Conservation (phyloP, 2,888 invertebrate species). For the Dromius quadrimaculatus region DNA sequence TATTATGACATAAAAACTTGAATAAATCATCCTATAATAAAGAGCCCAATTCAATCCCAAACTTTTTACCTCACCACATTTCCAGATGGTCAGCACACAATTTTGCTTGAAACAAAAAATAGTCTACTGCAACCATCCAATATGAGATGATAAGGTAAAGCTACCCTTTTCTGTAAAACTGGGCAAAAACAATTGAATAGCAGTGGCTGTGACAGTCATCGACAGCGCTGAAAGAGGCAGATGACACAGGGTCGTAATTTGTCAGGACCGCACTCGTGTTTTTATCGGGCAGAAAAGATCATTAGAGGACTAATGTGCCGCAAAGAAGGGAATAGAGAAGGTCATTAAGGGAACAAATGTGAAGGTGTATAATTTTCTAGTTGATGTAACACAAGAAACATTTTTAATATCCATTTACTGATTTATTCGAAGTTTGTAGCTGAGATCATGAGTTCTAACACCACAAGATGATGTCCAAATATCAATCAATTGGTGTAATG, state of each 20-base stretch:
- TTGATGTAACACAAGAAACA: not conserved
- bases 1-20: constrained; percentile 8
- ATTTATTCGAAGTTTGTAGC: no score
- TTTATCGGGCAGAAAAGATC: constrained; percentile 3
- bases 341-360: not conserved
- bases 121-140: not conserved
- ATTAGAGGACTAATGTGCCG: constrained; percentile 30
- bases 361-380: not conserved
- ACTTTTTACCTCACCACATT: constrained; percentile 22
- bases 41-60: constrained; percentile 1
- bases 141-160: not conserved
- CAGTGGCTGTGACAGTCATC: constrained; percentile 21
- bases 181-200: constrained; percentile 20
- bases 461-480: no score
- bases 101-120: constrained; percentile 20
- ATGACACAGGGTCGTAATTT: constrained; percentile 29
- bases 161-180: not conserved
- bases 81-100: constrained; percentile 17
- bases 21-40: constrained; percentile 16
- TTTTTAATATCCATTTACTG: no score
- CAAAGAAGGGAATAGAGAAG: not conserved
- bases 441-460: no score
- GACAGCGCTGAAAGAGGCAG: constrained; percentile 5
- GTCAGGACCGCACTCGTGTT: constrained; percentile 19
- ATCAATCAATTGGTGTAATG: not conserved